Base-by-base conservation (phyloP, 2,113 vertebrate species). In the Prunella fulvescens region DNA sequence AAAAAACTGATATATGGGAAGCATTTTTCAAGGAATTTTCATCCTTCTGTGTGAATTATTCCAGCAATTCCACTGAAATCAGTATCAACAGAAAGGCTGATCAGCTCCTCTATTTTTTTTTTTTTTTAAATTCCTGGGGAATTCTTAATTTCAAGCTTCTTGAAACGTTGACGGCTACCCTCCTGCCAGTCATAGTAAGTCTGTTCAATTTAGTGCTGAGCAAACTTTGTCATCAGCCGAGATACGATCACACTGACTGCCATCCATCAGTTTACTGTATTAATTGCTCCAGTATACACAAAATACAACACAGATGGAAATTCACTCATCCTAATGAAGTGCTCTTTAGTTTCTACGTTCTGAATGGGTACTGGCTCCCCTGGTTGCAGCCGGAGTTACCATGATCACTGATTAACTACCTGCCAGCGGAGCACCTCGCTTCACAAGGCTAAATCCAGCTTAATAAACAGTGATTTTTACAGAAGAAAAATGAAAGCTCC, bases 211-310 rank as follows among this genome's bases (percentile, higher is more conserved):
- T 66, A 95, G 64, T 81, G 92, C 93, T 95, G 83, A 89, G 88
- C 79, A 96, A 96, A 88, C 88, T 95, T 90, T 94, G 90, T 94
- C 95, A 95, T 94, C 91, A 93, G 88, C 88, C 45, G 94, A 87
- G 84, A 84, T 92, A 92, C 1, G 74, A 95, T 96, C 93, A 50
- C 80, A 7, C 82, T 95, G 81, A 87, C 89, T 96, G 92, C 89
- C 86, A 86, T 92, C 93, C 88, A 78, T 94, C 87, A 95, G 95
- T 93, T 89, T 81, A 82, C 74, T 72, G 45, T 91, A 79, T 90
- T 82, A 83, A 84, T 74, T 93, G 85, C 82, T 95, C 73, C 90
- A 85, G 86, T 56, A 64, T 82, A 94, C 85, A 83, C 94, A 94
- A 93, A 96, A 92, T 35, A 92, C 90, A 94, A 96, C 29, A 14